These are phyloP conservation scores for Ornithoptera alexandrae DNA, from an alignment of 2,888 invertebrate genomes.

Conservation along the genomic window DNA sequence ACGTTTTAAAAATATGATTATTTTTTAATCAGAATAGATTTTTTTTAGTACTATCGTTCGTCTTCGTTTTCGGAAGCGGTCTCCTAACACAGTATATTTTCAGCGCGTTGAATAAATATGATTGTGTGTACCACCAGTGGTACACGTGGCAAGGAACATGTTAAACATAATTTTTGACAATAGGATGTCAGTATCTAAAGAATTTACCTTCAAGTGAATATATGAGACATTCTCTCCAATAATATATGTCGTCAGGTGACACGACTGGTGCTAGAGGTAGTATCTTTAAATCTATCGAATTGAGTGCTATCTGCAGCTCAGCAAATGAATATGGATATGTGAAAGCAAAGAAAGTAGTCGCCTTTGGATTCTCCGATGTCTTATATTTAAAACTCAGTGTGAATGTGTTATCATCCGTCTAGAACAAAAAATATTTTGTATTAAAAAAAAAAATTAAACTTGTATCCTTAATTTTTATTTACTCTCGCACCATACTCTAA, in stretches of 20 bases:
- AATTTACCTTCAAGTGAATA: constrained; percentile 84
- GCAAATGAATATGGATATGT: constrained; percentile 94
- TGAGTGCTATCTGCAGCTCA: constrained; percentile 87
- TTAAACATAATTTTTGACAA: no score
- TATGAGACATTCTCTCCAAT: constrained; percentile 88
- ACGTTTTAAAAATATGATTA: no score
- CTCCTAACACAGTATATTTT: no score
- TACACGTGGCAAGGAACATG: no score
- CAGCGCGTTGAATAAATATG: no score
- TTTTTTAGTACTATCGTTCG: no score
- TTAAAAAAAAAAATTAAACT: neutral
- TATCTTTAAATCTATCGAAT: constrained; percentile 83
- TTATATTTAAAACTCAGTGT: constrained; percentile 86
- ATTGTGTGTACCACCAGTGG: no score
- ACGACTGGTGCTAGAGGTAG: constrained; percentile 57
- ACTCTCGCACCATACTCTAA: no score
- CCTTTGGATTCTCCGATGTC: constrained; percentile 84
- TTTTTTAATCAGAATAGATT: no score
- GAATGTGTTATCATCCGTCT: constrained; percentile 87
- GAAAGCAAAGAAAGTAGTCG: constrained; percentile 92
- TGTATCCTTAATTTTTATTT: no score
- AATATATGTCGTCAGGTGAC: constrained; percentile 87
- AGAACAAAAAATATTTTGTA: constrained; percentile 43
- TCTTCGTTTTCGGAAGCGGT: no score
- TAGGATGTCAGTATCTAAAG: neutral